A percentile compares a stretch with the other conserved stretches of the same genome.
These are phyloP conservation scores for Lycaena phlaeas DNA, from an alignment of 2,888 invertebrate genomes.

Conservation along the genomic window DNA sequence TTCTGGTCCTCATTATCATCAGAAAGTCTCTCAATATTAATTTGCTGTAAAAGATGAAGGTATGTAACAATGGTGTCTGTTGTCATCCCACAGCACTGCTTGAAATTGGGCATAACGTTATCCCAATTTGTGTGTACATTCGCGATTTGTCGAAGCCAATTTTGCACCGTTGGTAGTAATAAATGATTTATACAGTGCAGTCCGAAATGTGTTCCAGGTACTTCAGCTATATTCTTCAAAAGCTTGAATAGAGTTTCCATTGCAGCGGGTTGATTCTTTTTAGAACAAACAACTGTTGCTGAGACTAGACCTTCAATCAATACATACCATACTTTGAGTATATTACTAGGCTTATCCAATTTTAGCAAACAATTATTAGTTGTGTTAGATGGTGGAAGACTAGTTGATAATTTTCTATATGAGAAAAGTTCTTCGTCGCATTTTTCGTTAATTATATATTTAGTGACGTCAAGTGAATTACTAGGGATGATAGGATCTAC, in stretches of 20 bases:
- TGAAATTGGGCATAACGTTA: constrained; percentile 89
- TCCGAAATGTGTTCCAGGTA: constrained; percentile 91
- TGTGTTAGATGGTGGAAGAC: constrained; percentile 57
- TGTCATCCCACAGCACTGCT: constrained; percentile 94
- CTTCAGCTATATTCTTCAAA: constrained; percentile 81
- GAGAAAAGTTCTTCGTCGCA: constrained; percentile 78
- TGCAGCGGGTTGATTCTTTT: constrained; percentile 89
- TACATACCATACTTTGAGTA: constrained; percentile 92
- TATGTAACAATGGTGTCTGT: constrained; percentile 93
- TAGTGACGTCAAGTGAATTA: constrained; percentile 76
- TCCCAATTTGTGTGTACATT: constrained; percentile 83
- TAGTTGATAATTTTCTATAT: constrained; percentile 74
- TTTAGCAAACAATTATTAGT: constrained; percentile 73
- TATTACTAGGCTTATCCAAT: constrained; percentile 85
- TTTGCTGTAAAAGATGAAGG: constrained; percentile 81
- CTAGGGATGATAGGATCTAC: constrained; percentile 91
- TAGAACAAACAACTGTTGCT: constrained; percentile 87
- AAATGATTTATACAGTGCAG: constrained; percentile 94
- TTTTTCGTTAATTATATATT: constrained; percentile 78
- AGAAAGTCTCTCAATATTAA: constrained; percentile 53
- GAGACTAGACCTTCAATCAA: constrained; percentile 89
- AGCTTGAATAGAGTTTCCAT: constrained; percentile 91
- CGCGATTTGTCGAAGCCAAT: constrained; percentile 87
- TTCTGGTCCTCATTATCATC: constrained; percentile 46
- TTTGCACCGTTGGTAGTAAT: constrained; percentile 92